Conservation (phyloP, 2,113 vertebrate species). For the Ceratotherium simum region DNA sequence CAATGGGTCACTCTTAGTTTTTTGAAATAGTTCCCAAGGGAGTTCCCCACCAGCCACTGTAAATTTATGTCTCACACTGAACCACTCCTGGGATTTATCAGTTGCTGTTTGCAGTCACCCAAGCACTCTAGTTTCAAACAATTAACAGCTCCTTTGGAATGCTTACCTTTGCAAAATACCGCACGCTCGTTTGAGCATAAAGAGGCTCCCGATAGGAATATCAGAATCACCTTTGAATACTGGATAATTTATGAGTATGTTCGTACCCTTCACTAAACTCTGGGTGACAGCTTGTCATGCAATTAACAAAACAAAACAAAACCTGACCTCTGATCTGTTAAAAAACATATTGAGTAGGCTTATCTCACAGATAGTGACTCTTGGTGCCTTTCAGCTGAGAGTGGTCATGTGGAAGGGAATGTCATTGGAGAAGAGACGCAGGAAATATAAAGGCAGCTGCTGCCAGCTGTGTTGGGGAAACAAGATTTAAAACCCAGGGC, state of each 20-base stretch:
- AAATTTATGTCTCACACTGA: neutral
- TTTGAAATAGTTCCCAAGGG: neutral
- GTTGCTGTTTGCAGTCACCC: neutral
- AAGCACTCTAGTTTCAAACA: conserved; percentile 18
- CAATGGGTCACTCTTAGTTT: neutral
- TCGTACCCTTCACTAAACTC: conserved; percentile 60
- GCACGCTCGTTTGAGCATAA: conserved; percentile 70
- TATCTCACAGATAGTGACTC: neutral
- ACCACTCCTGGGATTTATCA: neutral
- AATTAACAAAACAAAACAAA: conserved; percentile 68
- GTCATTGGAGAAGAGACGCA: neutral
- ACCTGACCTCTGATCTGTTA: neutral
- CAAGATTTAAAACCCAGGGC: neutral
- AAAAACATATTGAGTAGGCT: neutral
- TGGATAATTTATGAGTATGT: conserved; percentile 36
- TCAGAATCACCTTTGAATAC: conserved; percentile 51
- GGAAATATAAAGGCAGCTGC: neutral
- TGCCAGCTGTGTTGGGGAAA: conserved; percentile 48
- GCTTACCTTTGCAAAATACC: conserved; percentile 72
- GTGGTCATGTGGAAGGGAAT: neutral
- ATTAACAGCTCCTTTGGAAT: neutral
- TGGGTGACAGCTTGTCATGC: conserved; percentile 62
- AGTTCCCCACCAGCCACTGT: neutral
- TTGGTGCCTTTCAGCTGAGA: neutral
- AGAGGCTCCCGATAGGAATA: conserved; percentile 62